phyloP scores from a whole-genome alignment of 2,797 vertebrate species.

The Enteromius argenteus region DNA sequence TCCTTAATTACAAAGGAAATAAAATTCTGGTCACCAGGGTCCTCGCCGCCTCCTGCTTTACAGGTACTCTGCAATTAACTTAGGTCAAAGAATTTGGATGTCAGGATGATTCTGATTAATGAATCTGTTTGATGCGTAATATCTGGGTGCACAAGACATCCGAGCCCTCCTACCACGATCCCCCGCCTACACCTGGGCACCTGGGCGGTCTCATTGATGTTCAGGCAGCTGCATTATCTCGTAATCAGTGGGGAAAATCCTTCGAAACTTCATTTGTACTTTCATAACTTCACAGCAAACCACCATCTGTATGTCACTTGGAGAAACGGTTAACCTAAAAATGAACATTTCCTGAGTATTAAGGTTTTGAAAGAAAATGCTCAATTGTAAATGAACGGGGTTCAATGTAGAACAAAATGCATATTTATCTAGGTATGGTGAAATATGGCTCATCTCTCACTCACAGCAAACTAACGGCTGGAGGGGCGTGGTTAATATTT shows the following conservation, averaged over 20 bases:
- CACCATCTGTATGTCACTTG: background rate
- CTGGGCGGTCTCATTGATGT: slow-evolving; percentile 42
- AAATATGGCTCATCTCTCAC: too few relatives aligned
- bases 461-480: too few relatives aligned
- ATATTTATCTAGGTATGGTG: background rate
- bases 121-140: slow-evolving; percentile 28
- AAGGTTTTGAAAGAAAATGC: background rate
- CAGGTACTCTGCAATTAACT: slow-evolving; percentile 51
- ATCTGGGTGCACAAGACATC: slow-evolving; percentile 44
- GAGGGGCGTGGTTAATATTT: too few relatives aligned
- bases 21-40: slow-evolving; percentile 8
- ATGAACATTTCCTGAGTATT: background rate
- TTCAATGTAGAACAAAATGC: background rate
- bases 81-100: slow-evolving; percentile 38
- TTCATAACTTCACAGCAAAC: background rate
- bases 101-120: slow-evolving; percentile 37
- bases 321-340: background rate
- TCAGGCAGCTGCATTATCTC: slow-evolving; percentile 35
- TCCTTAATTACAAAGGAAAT: slow-evolving; percentile 48
- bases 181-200: slow-evolving; percentile 43
- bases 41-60: slow-evolving; percentile 28
- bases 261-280: slow-evolving; percentile 6
- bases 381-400: background rate
- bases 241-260: slow-evolving; percentile 46
- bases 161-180: slow-evolving; percentile 30